Base-by-base conservation (phyloP, 1,140 invertebrate genomes). In the Tachypleus tridentatus region DNA sequence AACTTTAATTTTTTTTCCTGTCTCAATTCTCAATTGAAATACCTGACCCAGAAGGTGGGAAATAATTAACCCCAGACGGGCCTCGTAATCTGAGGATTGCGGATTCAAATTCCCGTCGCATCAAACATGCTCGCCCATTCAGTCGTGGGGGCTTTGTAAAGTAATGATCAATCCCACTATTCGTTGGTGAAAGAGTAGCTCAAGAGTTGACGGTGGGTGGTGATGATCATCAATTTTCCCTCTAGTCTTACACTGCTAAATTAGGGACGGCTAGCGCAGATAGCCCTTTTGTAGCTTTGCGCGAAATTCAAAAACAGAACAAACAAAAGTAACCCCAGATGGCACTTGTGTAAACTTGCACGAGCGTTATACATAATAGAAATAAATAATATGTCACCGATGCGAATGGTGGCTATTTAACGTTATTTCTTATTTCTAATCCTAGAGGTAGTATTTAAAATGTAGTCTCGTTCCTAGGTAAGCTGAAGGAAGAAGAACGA, bases 401-500 rank as follows among this genome's bases (percentile, higher is more conserved):
- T 11, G 10, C 10, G 11, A 57, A 57, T 10, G 11, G 54, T 10
- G 54, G 11, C 10, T 29, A 29, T 29, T 29, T 29, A 29, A 29
- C 29, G 29, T 29, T 29, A 29, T 29, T 29, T 29, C 29, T 29
- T 29, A 29, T 29, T 29, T 29, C 29, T 29, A 57, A 10, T 10
- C 3, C 10, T 2, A 57, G 54, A 57, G 54, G 10, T 57, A 57
- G 10, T 11, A 10, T 57, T 11, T 57, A 10, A 11, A 10, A 57
- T 11, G 11, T 11, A 57, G 11, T 11, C 11, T 57, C 11, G 54
- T 11, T 11, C 11, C 11, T 11, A 57, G 73, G 73, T 71, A 78
- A 77, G 72, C 74, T 79, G 71, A 72, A 79, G 69, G 79, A 81
- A 59, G 80, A 79, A 57, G 78, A 80, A 60, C 73, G 78, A 63